Percentiles rank a stretch among this genome's conserved stretches.
phyloP scores from a whole-genome alignment of 2,113 vertebrate genomes.

The Heterotilapia buettikoferi region DNA sequence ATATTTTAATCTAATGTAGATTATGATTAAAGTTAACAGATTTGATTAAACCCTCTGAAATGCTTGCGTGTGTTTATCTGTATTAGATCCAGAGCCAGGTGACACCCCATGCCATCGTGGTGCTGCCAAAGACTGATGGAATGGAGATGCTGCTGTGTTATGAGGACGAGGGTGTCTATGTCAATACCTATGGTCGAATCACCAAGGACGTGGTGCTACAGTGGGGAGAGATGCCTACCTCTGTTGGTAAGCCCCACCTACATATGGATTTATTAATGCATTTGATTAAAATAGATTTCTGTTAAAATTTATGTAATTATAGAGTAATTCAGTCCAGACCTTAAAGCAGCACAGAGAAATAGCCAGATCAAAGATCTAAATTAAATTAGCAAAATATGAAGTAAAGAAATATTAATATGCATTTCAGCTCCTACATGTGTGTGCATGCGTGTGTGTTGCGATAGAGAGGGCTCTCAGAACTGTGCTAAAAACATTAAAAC shows the following conservation, averaged over 20 bases:
- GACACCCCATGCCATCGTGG: constrained; percentile 93
- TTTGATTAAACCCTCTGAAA: background rate
- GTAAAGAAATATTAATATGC: background rate
- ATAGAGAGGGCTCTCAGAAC: background rate
- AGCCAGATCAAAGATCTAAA: background rate
- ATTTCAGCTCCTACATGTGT: background rate
- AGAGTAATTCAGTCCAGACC: background rate
- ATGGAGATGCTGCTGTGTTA: constrained; percentile 99
- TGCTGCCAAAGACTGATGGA: constrained; percentile 94
- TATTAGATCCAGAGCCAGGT: constrained; percentile 92
- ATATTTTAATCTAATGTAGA: background rate
- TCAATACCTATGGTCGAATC: constrained; percentile 97
- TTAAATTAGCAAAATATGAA: background rate
- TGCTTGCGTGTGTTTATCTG: background rate
- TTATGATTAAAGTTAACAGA: background rate
- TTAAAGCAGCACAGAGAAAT: background rate
- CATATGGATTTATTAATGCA: background rate
- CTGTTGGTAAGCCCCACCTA: constrained; percentile 80
- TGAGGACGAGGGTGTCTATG: constrained; percentile 96
- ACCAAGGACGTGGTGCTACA: constrained; percentile 98
- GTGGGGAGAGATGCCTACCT: constrained; percentile 99
- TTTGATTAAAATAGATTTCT: background rate
- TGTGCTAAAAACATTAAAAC: background rate
- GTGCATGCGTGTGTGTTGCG: background rate
- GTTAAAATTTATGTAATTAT: background rate